These are phyloP conservation scores for Achatina immaculata DNA, from an alignment of 1,140 invertebrate genomes.

Conservation along the genomic window DNA sequence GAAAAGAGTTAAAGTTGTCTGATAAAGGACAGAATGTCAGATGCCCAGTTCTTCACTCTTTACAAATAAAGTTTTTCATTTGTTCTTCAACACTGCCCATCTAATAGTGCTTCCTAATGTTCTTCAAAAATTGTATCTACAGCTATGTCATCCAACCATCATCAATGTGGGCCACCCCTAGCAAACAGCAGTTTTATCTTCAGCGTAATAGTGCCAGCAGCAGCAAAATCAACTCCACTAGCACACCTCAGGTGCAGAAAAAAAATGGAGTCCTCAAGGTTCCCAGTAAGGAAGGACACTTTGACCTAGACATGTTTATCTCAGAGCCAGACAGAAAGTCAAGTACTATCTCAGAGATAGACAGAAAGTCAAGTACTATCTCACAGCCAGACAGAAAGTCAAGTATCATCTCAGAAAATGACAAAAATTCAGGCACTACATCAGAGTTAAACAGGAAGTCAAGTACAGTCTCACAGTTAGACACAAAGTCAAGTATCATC, in stretches of 20 bases:
- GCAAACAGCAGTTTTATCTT: slow-evolving; percentile 40
- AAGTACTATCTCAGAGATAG: not conserved
- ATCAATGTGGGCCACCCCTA: slow-evolving; percentile 62
- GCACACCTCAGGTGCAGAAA: not conserved
- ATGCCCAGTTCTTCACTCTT: too few relatives aligned
- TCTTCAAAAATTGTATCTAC: too few relatives aligned
- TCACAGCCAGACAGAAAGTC: not conserved
- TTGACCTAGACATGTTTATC: not conserved
- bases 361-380: not conserved
- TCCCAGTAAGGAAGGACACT: not conserved
- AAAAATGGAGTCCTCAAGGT: not conserved
- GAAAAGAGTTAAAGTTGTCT: too few relatives aligned
- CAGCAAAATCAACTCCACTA: not conserved
- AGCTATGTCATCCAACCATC: slow-evolving; percentile 66
- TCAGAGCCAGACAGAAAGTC: not conserved
- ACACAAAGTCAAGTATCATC: too few relatives aligned
- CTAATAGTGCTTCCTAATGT: too few relatives aligned
- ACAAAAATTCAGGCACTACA: not conserved
- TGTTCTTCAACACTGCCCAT: too few relatives aligned
- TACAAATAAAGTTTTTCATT: too few relatives aligned
- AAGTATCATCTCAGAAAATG: not conserved
- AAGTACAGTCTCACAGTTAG: too few relatives aligned
- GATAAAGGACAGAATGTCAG: too few relatives aligned
- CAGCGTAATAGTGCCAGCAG: slow-evolving; percentile 40
- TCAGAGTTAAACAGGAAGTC: too few relatives aligned